phyloP scores from a whole-genome alignment of 92 coral and sea anemone genomes.

The Porites rus region DNA sequence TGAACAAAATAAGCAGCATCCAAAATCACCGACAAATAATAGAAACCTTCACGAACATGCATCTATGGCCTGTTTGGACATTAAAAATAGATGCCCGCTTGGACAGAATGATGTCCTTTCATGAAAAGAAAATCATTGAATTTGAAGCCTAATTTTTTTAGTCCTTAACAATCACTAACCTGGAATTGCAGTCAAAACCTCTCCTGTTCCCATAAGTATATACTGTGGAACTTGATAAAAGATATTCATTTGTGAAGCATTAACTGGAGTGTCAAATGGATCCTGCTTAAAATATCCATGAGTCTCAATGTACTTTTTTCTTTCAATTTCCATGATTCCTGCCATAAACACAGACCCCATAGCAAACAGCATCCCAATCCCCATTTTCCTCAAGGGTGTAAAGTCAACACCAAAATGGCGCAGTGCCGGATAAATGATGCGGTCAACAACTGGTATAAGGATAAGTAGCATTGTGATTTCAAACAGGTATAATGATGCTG shows the following conservation, averaged over 20 bases:
- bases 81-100: too few species aligned
- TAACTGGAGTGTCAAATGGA: constrained; percentile 56
- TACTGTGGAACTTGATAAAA: constrained; percentile 96
- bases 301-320: constrained; percentile 29
- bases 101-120: too few species aligned
- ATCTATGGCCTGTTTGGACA: too few species aligned
- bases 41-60: too few species aligned
- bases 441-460: constrained; percentile 52
- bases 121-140: too few species aligned
- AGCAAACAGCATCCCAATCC: constrained; percentile 57
- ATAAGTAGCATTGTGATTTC: constrained; percentile 45
- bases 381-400: constrained; percentile 64
- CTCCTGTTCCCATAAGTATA: constrained; percentile 89
- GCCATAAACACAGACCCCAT: constrained; percentile 59
- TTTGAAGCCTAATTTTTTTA: too few species aligned
- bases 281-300: constrained; percentile 42
- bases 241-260: constrained; percentile 75
- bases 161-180: constrained; percentile 50
- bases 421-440: constrained; percentile 49
- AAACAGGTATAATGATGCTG: constrained; percentile 75
- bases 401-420: constrained; percentile 42
- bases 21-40: too few species aligned
- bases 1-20: too few species aligned
- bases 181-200: constrained; percentile 92
- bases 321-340: constrained; percentile 55